These are phyloP conservation scores for Bradysia coprophila DNA, from an alignment of 1,140 invertebrate genomes.

Conservation along the genomic window DNA sequence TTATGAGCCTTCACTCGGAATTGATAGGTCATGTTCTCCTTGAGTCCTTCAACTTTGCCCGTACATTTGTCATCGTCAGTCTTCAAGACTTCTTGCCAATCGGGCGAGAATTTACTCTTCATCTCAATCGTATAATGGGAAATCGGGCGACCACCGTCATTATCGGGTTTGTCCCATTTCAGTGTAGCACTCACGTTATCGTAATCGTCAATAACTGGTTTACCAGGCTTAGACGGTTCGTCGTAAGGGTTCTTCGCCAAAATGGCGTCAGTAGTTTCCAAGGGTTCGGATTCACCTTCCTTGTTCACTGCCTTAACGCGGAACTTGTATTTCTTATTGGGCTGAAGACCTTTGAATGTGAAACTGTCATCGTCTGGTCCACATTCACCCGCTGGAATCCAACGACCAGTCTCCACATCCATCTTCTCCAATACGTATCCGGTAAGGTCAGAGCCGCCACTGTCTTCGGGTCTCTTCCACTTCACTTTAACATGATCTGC, in stretches of 20 bases:
- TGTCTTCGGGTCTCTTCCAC: conserved; percentile 90
- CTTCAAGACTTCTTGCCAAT: conserved; percentile 75
- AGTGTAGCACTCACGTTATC: conserved; percentile 80
- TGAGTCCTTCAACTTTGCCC: conserved; percentile 67
- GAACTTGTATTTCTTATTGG: conserved; percentile 97
- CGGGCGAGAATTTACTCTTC: conserved; percentile 81
- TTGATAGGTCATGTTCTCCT: conserved; percentile 86
- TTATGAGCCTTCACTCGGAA: conserved; percentile 85
- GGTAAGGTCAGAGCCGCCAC: conserved; percentile 80
- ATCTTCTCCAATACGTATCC: conserved; percentile 97
- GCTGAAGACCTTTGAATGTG: conserved; percentile 80
- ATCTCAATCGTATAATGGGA: conserved; percentile 89
- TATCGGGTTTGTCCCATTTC: conserved; percentile 76
- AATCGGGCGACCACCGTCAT: conserved; percentile 88
- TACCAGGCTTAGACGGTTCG: conserved; percentile 70
- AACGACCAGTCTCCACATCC: conserved; percentile 80
- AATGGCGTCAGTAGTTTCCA: conserved; percentile 77
- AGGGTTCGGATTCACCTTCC: conserved; percentile 91
- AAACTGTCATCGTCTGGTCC: conserved; percentile 65
- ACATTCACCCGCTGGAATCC: conserved; percentile 80
- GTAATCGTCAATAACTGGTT: conserved; percentile 85
- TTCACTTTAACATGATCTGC: conserved; percentile 82
- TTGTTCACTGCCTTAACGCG: conserved; percentile 96
- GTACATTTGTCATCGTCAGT: conserved; percentile 60
- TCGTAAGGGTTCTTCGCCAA: conserved; percentile 93